These are phyloP conservation scores for Anthoscopus minutus DNA, from an alignment of 2,113 vertebrate species.

Conservation along the genomic window DNA sequence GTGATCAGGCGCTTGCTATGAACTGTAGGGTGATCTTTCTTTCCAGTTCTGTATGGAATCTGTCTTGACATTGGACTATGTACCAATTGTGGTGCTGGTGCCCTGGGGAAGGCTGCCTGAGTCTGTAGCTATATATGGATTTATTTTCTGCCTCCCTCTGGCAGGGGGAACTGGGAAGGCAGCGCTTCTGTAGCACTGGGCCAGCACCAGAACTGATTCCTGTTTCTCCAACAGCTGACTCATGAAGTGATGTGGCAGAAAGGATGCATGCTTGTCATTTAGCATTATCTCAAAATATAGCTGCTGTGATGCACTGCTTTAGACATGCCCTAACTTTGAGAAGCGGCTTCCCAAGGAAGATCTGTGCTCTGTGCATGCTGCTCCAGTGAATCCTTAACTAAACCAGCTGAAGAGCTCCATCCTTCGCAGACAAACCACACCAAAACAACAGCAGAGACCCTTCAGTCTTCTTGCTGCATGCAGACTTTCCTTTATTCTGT, in stretches of 20 bases:
- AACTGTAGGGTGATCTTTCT: neutral
- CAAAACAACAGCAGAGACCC: neutral
- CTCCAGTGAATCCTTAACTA: neutral
- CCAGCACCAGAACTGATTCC: neutral
- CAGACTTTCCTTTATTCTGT: neutral
- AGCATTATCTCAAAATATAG: neutral
- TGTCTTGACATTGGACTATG: neutral
- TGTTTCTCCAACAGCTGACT: neutral
- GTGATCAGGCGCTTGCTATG: neutral
- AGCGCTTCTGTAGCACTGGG: neutral
- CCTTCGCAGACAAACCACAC: neutral
- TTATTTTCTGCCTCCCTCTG: neutral
- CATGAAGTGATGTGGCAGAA: neutral
- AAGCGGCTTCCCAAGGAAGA: neutral
- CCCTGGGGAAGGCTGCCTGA: neutral
- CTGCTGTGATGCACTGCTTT: neutral
- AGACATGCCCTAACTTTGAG: neutral
- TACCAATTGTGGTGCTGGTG: neutral
- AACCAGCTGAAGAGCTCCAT: neutral
- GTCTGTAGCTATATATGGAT: neutral
- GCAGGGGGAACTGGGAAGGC: neutral
- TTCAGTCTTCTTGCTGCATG: neutral
- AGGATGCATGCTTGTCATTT: neutral
- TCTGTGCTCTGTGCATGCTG: accelerated
- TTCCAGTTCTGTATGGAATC: neutral